A percentile compares a stretch with the other conserved stretches of the same genome.
These are phyloP conservation scores for Plutella xylostella DNA, from an alignment of 2,888 invertebrate genomes.

Conservation along the genomic window DNA sequence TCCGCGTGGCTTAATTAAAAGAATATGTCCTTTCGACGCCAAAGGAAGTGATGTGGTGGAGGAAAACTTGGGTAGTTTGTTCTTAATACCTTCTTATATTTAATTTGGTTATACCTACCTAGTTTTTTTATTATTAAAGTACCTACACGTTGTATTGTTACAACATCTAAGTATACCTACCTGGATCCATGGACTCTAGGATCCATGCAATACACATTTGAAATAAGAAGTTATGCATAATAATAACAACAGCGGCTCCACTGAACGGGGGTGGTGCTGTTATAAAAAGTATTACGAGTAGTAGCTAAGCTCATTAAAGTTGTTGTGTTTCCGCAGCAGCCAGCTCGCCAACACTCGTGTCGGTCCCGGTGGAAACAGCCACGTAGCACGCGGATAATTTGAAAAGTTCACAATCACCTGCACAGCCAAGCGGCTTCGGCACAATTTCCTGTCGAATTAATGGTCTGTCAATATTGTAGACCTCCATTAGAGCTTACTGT, in stretches of 20 bases:
- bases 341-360: too few relatives aligned
- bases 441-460: constrained; percentile 68
- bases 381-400: constrained; percentile 59
- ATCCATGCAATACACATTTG: neutral
- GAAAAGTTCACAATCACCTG: constrained; percentile 69
- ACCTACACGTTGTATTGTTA: too few relatives aligned
- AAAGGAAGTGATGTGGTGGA: neutral
- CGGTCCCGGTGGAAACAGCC: constrained; percentile 39
- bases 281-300: too few relatives aligned
- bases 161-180: too few relatives aligned
- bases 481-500: constrained; percentile 61
- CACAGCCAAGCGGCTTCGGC: constrained; percentile 51
- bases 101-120: too few relatives aligned
- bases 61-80: too few relatives aligned
- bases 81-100: too few relatives aligned
- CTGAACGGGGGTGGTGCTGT: too few relatives aligned
- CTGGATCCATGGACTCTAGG: too few relatives aligned
- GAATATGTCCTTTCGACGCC: constrained; percentile 56
- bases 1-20: constrained; percentile 65
- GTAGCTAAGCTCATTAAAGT: constrained; percentile 6
- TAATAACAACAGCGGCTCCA: too few relatives aligned
- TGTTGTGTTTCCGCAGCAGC: too few relatives aligned
- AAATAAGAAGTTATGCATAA: neutral
- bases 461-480: constrained; percentile 68
- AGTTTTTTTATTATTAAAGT: too few relatives aligned